These are phyloP conservation scores for Pelagia noctiluca DNA, from an alignment of 30 jellyfish, hydroid and myxozoan species.

Conservation along the genomic window DNA sequence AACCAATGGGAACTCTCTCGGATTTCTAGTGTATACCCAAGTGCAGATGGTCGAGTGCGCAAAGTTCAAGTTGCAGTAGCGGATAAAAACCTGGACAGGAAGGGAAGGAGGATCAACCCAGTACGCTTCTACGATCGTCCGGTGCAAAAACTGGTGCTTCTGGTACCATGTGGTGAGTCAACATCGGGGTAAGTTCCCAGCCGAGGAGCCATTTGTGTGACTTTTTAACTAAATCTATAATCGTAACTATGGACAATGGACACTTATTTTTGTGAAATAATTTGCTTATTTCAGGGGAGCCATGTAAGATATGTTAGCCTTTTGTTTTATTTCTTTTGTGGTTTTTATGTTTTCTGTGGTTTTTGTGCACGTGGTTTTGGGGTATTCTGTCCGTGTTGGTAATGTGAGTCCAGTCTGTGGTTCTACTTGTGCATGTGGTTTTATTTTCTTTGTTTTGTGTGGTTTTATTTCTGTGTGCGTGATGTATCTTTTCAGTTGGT, in stretches of 20 bases:
- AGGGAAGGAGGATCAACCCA: slow-evolving; percentile 30
- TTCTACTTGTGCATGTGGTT: slow-evolving; percentile 5
- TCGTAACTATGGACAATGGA: slow-evolving; percentile 16
- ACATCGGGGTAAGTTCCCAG: slow-evolving; percentile 28
- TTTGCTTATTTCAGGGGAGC: neutral
- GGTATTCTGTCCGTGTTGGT: slow-evolving; percentile 22
- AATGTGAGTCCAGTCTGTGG: slow-evolving; percentile 21
- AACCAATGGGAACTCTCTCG: slow-evolving; percentile 48
- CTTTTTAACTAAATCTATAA: neutral
- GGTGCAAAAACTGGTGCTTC: slow-evolving; percentile 24
- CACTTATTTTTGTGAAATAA: slow-evolving; percentile 16
- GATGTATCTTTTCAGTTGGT: slow-evolving; percentile 13
- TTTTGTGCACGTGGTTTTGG: slow-evolving; percentile 9
- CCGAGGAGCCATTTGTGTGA: slow-evolving; percentile 35
- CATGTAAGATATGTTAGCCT: neutral
- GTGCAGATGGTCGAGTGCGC: slow-evolving; percentile 32
- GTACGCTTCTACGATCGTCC: slow-evolving; percentile 38
- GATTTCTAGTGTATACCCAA: slow-evolving; percentile 20
- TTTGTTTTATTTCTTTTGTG: neutral
- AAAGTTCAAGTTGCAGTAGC: slow-evolving; percentile 17
- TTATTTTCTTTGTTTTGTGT: neutral
- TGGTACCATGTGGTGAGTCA: slow-evolving; percentile 15
- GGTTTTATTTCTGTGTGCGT: slow-evolving; percentile 2
- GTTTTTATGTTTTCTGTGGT: too few species aligned
- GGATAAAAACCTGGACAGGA: slow-evolving; percentile 16